Evolutionary conservation across 2,113 vertebrate genomes (phyloP).

Genomic region (Corydoras maculifer): DNA sequence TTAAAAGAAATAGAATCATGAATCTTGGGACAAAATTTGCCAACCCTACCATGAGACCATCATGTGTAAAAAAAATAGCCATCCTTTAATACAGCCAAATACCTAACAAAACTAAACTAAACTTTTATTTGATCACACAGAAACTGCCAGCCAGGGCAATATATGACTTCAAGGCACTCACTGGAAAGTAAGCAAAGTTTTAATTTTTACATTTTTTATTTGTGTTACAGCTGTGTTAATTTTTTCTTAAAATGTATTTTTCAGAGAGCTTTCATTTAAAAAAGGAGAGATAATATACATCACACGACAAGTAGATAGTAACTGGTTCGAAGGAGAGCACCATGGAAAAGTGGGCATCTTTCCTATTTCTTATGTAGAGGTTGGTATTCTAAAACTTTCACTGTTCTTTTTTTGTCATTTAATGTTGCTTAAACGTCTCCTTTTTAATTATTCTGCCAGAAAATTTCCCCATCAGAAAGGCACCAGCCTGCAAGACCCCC

Average conservation of each 20-base stretch:
- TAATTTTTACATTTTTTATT: not conserved
- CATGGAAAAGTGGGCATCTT: constrained; percentile 78
- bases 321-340: constrained; percentile 84
- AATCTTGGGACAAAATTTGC: too few relatives aligned
- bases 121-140: constrained; percentile 53
- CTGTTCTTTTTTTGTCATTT: not conserved
- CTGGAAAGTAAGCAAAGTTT: constrained; percentile 74
- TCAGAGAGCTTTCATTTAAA: constrained; percentile 82
- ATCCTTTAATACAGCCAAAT: too few relatives aligned
- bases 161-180: constrained; percentile 85
- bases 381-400: constrained; percentile 40
- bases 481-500: constrained; percentile 76
- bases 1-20: not conserved
- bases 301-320: constrained; percentile 82
- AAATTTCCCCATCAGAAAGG: constrained; percentile 71
- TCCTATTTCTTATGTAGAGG: constrained; percentile 83
- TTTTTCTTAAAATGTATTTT: too few relatives aligned
- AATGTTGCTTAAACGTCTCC: not conserved
- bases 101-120: too few relatives aligned
- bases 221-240: not conserved
- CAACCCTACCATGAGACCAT: too few relatives aligned
- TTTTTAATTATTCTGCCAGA: constrained; percentile 53
- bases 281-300: constrained; percentile 83
- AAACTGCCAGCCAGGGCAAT: constrained; percentile 79
- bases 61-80: too few relatives aligned